Base-by-base conservation (phyloP, 2,797 vertebrate genomes). In the Ceyx erithaca region DNA sequence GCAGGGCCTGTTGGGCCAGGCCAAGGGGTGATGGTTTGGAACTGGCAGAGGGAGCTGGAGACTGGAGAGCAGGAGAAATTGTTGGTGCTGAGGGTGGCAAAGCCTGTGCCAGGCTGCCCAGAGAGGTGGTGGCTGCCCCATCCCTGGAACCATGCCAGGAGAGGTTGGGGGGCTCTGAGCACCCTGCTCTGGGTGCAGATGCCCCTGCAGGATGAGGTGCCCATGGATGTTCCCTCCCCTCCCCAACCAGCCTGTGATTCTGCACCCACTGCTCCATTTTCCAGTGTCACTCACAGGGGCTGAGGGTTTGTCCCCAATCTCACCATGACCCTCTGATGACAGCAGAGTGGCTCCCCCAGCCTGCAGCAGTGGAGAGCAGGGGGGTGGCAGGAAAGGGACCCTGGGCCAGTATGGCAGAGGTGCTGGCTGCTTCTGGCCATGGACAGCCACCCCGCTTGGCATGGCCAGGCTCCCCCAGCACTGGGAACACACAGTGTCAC, bases 361-460 rank as follows among this genome's bases (percentile, higher is more conserved):
- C 25, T 4, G 3, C 2, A 4, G 4, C 4, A 2, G 20, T 3
- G 4, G 25, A 25, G 33, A 20, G 26, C 26, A 20, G 7, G 25
- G 40, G 17, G 3, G 3, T 1, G 2, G 40, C 7, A 21, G 22
- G 22, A 0, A 0, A 37, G 33, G 46, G 31, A 55, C 31, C 21
- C 30, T 10, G 2, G 26, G 25, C 6, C 37, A 43, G 22, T 13
- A 18, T 1, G 3, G 61, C 61, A 45, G 52, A 25, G 45, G 25
- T 1, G 2, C 28, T 23, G 22, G n/a, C 14, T 1, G 26, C 33
- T 6, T 46, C 15, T 51, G 33, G 3, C n/a, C 0, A 0, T 0
- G 0, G 72, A 67, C 45, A 49, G 49, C 66, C 8, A 1, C 13
- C 48, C 59, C 14, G 13, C 49, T 6, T 7, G 25, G 78, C 63